Conservation (phyloP, 2,113 vertebrate genomes). For the Drymodes brunneopygia region DNA sequence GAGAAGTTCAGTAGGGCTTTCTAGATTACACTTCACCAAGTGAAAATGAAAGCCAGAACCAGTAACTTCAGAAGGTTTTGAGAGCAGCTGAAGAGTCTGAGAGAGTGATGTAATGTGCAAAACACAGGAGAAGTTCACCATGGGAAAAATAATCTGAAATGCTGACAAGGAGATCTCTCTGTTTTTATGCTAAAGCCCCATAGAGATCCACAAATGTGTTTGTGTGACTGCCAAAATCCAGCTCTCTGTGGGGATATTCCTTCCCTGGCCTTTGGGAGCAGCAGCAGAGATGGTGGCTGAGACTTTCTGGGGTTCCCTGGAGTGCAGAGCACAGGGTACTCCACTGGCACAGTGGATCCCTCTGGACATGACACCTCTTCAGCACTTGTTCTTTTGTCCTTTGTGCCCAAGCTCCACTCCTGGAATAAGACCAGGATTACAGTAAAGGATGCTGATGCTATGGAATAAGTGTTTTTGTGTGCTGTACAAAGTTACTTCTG, state of each 20-base stretch:
- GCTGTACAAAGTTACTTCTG: neutral
- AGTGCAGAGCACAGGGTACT: accelerated
- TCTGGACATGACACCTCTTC: neutral
- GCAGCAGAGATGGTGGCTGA: neutral
- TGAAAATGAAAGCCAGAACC: neutral
- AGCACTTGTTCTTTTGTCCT: neutral
- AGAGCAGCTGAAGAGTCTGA: neutral
- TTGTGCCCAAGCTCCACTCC: neutral
- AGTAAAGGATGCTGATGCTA: neutral
- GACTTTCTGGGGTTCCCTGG: neutral
- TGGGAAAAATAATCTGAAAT: neutral
- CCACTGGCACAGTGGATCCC: neutral
- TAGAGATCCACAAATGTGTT: neutral
- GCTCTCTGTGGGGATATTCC: neutral
- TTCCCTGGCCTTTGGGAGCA: neutral
- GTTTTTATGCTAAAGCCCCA: neutral
- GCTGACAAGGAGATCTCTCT: neutral
- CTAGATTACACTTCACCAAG: neutral
- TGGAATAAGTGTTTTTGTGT: neutral
- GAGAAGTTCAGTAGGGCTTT: neutral
- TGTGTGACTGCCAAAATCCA: neutral
- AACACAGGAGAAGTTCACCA: neutral
- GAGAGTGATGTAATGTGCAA: neutral
- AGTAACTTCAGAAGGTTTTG: neutral
- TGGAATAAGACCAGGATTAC: neutral